Evolutionary conservation across 2,888 invertebrate genomes (phyloP).

Genomic region (Acanthopleura granulata): DNA sequence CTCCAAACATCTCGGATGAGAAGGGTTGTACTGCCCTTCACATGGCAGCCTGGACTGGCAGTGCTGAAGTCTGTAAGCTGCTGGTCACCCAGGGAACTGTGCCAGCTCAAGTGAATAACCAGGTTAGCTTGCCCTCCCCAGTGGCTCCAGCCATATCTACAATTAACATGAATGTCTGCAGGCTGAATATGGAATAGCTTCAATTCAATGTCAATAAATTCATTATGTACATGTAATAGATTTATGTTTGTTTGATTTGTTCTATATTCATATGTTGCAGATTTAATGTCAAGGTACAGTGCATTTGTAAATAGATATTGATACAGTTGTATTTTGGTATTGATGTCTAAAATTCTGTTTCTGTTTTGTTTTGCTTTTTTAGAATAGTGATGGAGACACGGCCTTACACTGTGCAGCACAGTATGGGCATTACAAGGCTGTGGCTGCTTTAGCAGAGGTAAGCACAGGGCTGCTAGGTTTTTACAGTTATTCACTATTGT

Average conservation of each 20-base stretch:
- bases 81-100: slow-evolving; percentile 76
- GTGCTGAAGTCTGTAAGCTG: slow-evolving; percentile 87
- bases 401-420: slow-evolving; percentile 94
- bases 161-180: too few species aligned
- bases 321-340: not conserved
- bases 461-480: slow-evolving; percentile 5
- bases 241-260: too few species aligned
- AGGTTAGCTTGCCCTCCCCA: slow-evolving; percentile 44
- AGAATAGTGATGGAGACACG: slow-evolving; percentile 85
- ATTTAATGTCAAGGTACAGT: too few species aligned
- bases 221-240: too few species aligned
- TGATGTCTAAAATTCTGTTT: not conserved
- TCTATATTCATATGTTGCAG: too few species aligned
- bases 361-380: slow-evolving; percentile 57
- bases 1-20: slow-evolving; percentile 88
- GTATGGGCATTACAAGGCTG: slow-evolving; percentile 89
- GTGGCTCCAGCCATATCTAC: too few species aligned
- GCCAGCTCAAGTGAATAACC: slow-evolving; percentile 57
- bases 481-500: too few species aligned
- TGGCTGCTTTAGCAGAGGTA: slow-evolving; percentile 81
- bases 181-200: too few species aligned
- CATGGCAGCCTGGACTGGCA: slow-evolving; percentile 94
- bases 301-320: not conserved
- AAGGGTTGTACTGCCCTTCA: slow-evolving; percentile 94
- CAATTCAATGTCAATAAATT: too few species aligned